These are phyloP conservation scores for Cyanoderma ruficeps DNA, from an alignment of 2,113 vertebrate genomes.

Conservation along the genomic window DNA sequence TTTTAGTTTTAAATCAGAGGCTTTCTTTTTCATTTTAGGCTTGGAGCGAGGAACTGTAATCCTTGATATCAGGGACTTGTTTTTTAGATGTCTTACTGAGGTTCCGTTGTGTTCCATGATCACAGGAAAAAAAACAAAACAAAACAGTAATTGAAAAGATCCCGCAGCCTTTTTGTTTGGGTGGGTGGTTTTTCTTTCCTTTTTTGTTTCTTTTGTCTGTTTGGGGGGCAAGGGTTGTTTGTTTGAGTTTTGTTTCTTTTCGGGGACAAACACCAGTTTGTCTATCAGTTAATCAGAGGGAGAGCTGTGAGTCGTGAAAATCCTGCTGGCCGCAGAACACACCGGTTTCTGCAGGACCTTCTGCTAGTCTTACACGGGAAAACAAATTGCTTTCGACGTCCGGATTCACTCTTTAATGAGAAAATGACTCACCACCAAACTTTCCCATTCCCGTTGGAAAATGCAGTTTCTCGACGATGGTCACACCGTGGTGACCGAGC, in stretches of 20 bases:
- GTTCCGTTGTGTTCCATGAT: background rate
- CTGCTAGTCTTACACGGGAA: background rate
- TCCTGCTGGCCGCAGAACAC: background rate
- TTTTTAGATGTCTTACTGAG: background rate
- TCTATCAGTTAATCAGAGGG: background rate
- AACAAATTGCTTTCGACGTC: background rate
- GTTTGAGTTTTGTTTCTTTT: background rate
- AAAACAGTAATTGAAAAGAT: background rate
- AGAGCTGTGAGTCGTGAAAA: background rate
- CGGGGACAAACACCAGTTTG: background rate
- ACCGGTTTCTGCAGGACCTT: background rate
- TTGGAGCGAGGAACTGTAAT: background rate
- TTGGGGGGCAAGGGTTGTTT: too few relatives aligned
- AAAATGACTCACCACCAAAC: background rate
- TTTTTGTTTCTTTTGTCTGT: background rate
- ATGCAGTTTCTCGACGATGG: background rate
- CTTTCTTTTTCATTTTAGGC: background rate
- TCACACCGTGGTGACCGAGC: background rate
- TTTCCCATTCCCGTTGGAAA: background rate
- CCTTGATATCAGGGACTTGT: background rate
- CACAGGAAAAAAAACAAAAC: fast-evolving
- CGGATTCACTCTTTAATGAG: background rate
- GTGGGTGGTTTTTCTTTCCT: background rate
- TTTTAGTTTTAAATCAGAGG: background rate
- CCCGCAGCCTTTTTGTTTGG: fast-evolving